phyloP scores from a whole-genome alignment of 2,888 invertebrate species.

The Apamea anceps region DNA sequence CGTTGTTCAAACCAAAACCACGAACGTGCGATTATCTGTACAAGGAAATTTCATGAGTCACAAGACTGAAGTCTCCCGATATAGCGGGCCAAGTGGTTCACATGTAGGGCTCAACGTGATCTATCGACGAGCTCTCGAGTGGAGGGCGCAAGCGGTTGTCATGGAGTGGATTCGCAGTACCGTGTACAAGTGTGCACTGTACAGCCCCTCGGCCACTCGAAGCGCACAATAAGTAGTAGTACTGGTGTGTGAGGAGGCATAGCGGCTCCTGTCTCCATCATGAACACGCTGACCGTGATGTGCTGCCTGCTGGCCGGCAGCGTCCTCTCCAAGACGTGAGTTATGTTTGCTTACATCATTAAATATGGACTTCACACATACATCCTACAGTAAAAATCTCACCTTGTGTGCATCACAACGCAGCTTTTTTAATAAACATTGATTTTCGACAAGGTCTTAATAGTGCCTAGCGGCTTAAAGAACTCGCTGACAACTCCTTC shows the following conservation, averaged over 20 bases:
- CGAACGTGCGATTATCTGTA: slow-evolving; percentile 9
- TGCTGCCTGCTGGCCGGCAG: slow-evolving; percentile 35
- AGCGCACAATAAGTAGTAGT: slow-evolving; percentile 22
- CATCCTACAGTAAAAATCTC: neutral
- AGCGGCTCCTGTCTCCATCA: slow-evolving; percentile 19
- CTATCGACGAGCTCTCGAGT: slow-evolving; percentile 17
- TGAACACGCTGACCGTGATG: slow-evolving; percentile 28
- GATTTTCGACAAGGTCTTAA: neutral
- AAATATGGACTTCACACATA: neutral
- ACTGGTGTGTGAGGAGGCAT: slow-evolving; percentile 2
- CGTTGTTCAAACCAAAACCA: neutral
- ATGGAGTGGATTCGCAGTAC: slow-evolving; percentile 32
- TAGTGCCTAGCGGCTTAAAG: neutral
- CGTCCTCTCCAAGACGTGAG: slow-evolving; percentile 33
- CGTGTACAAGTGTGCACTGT: neutral
- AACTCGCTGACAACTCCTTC: neutral
- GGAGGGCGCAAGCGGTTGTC: slow-evolving; percentile 28
- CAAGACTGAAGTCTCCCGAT: slow-evolving; percentile 23
- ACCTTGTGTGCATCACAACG: too few relatives aligned
- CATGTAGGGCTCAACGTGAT: slow-evolving; percentile 47
- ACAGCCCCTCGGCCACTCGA: slow-evolving; percentile 12
- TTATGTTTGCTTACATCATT: slow-evolving; percentile 3
- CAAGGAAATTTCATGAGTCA: slow-evolving; percentile 22
- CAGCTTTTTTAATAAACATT: neutral
- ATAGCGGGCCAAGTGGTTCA: slow-evolving; percentile 25